Evolutionary conservation across 2,797 vertebrate genomes (phyloP), one percentile per base, ranked within the genome.

Genomic region (Morelia viridis): DNA sequence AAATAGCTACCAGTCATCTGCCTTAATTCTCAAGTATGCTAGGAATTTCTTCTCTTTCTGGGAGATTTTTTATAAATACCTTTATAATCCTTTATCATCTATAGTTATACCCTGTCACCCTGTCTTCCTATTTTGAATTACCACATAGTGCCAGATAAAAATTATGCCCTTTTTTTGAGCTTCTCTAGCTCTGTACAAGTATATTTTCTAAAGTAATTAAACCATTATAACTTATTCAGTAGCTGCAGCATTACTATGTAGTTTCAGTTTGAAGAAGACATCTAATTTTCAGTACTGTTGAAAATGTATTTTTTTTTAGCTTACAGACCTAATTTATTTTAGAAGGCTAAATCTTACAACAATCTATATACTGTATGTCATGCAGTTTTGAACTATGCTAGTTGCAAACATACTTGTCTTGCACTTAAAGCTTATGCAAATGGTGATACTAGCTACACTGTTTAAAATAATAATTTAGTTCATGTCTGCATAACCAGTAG

Each of bases 381-480:
- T 26, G 28, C n/a, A 83, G 17, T n/a, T 85, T 92, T 41, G 58
- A 41, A 60, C 41, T 57, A 15, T 50, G 50, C 4, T 87, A 17
- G 62, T 88, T 62, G 31, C 22, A 91, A 85, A 83, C 57, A 64
- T 1, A 28, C 87, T 58, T 89, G 86, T 76, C 91, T 94, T 93
- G 5, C 19, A 2, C 57, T 85, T 92, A 80, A 92, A 58, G 53
- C 41, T 65, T 87, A 71, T 1, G 0, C 15, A 1, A 60, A 65
- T 17, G 1, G 58, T 87, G 60, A 22, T 83, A 91, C 86, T 85
- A 58, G 24, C 41, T 85, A 61, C 9, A 41, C 12, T 91, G 89
- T 89, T 90, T 17, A 80, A 89, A 76, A 87, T 87, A 90, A 93
- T 90, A 92, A 91, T 94, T 91, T 91, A 84, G 92, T 88, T 91